Conservation (phyloP, 2,888 invertebrate genomes). For the Meandrusa payeni region DNA sequence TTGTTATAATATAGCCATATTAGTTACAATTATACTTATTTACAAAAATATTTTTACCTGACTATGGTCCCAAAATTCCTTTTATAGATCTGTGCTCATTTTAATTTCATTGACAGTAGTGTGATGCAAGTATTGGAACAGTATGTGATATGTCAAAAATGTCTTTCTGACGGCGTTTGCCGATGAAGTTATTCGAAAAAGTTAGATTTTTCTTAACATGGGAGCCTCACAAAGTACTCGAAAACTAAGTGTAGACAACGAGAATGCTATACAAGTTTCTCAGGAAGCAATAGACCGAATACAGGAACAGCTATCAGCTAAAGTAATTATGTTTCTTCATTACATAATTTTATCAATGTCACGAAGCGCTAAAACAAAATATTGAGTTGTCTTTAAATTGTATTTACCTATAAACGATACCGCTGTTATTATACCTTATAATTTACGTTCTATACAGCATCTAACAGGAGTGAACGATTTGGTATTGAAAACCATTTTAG, state of each 20-base stretch:
- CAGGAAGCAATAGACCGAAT: conserved; percentile 73
- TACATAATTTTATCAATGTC: conserved; percentile 78
- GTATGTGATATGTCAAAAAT: conserved; percentile 43
- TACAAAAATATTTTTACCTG: too few species aligned
- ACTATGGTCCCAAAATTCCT: too few species aligned
- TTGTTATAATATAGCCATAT: too few species aligned
- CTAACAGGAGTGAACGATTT: too few species aligned
- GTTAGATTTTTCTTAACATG: conserved; percentile 68
- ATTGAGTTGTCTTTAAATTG: conserved; percentile 23
- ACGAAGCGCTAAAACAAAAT: conserved; percentile 48
- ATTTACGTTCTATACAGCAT: too few species aligned
- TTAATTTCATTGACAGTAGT: too few species aligned
- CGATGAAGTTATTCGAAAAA: conserved; percentile 56
- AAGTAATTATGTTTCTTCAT: conserved; percentile 68
- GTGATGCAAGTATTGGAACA: too few species aligned
- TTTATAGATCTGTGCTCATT: too few species aligned
- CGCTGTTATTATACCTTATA: too few species aligned
- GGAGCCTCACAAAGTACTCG: conserved; percentile 80
- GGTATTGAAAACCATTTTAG: too few species aligned
- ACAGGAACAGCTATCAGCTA: conserved; percentile 63
- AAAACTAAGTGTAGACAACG: conserved; percentile 73
- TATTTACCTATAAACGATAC: too few species aligned
- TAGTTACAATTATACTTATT: too few species aligned
- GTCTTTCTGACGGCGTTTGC: conserved; percentile 68
- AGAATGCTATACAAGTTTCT: conserved; percentile 74